Conservation (phyloP, 2,888 invertebrate genomes). For the Pogonocherus hispidulus region DNA sequence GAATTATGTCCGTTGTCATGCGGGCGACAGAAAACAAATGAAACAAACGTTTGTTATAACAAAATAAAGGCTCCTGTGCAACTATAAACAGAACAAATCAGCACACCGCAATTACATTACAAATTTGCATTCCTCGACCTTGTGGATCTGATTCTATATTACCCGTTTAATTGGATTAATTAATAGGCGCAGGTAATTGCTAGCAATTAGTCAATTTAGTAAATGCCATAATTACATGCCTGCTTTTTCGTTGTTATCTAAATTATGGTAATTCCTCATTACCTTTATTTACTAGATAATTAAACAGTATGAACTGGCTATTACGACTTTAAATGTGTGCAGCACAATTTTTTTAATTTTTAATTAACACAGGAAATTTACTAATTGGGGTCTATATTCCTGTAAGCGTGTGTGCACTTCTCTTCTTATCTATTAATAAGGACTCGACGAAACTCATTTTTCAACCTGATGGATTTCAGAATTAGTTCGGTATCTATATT, state of each 20-base stretch:
- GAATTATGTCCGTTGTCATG: neutral
- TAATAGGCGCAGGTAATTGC: constrained; percentile 4
- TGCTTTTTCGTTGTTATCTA: constrained; percentile 24
- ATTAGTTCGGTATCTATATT: too few species aligned
- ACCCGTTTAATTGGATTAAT: neutral
- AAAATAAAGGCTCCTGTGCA: neutral
- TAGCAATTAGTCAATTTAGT: constrained; percentile 15
- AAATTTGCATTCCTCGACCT: neutral
- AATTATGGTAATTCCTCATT: constrained; percentile 32
- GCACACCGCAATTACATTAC: neutral
- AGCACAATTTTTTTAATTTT: too few species aligned
- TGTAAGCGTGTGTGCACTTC: constrained; percentile 9
- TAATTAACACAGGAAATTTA: too few species aligned
- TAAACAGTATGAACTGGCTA: neutral
- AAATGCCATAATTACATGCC: constrained; percentile 9
- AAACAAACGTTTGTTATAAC: neutral
- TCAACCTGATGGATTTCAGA: neutral
- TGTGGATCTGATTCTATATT: neutral
- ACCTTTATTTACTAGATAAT: neutral
- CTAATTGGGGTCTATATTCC: neutral
- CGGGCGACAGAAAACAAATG: neutral
- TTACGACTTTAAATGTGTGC: neutral
- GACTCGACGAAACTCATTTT: too few species aligned
- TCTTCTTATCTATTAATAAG: neutral
- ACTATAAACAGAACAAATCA: neutral